Percentiles rank a stretch among this genome's conserved stretches.
phyloP scores from a whole-genome alignment of 2,888 invertebrate species.

The Apotomis capreana region DNA sequence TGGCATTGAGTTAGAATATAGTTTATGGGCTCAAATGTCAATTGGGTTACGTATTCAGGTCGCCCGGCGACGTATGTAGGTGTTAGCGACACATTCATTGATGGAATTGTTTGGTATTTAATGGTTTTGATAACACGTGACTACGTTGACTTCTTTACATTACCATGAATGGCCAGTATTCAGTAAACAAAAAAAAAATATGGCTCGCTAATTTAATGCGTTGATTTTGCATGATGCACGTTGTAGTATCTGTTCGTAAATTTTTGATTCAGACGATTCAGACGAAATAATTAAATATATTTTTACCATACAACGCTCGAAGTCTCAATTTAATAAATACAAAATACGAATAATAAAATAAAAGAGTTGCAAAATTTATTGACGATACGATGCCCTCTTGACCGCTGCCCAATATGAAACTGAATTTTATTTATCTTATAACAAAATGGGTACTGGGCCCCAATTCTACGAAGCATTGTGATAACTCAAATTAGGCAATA shows the following conservation, averaged over 20 bases:
- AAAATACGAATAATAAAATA: conserved; percentile 19
- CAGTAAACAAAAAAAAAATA: too few species aligned
- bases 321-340: conserved; percentile 12
- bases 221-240: too few species aligned
- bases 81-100: conserved; percentile 38
- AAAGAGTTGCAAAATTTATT: conserved; percentile 20
- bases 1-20: conserved; percentile 58
- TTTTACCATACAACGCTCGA: not conserved
- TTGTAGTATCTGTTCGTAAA: too few species aligned
- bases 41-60: conserved; percentile 69
- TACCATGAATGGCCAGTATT: not conserved
- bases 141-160: conserved; percentile 8
- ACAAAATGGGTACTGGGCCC: not conserved
- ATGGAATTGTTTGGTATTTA: conserved; percentile 30
- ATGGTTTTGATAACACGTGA: conserved; percentile 11
- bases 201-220: too few species aligned
- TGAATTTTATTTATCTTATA: conserved; percentile 8
- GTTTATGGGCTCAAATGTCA: conserved; percentile 66
- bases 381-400: conserved; percentile 29
- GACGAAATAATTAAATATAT: too few species aligned
- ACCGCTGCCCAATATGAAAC: conserved; percentile 18
- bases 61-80: conserved; percentile 48
- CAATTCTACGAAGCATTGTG: not conserved
- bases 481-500: too few species aligned
- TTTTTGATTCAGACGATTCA: too few species aligned